Evolutionary conservation across 2,888 invertebrate species (phyloP).

Genomic region (Acrobasis repandana): DNA sequence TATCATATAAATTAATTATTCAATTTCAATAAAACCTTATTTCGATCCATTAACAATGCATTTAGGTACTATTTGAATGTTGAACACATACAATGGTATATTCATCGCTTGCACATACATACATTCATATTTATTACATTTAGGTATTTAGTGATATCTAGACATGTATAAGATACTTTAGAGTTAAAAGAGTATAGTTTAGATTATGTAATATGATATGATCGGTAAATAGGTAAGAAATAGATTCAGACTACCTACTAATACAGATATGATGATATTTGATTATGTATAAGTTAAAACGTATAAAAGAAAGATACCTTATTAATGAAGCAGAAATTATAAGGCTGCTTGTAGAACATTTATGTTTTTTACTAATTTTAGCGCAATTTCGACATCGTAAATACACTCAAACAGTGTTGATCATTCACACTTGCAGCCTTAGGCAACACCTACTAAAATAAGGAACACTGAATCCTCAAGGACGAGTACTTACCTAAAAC

Average conservation of each 20-base stretch:
- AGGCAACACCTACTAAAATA: slow-evolving; percentile 13
- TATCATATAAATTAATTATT: no score
- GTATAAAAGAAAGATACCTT: slow-evolving; percentile 11
- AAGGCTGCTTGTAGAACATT: no score
- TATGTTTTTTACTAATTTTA: no score
- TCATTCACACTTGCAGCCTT: slow-evolving; percentile 1
- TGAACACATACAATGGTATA: slow-evolving; percentile 73
- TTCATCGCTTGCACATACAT: slow-evolving; percentile 42
- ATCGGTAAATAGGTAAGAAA: slow-evolving; percentile 21
- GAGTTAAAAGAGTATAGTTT: background rate
- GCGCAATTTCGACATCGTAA: background rate
- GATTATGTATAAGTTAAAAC: background rate
- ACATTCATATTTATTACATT: slow-evolving; percentile 25
- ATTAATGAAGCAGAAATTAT: background rate
- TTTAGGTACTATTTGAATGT: slow-evolving; percentile 39
- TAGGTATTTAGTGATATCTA: background rate
- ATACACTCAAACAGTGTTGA: no score
- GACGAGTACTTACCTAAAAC: slow-evolving; percentile 66
- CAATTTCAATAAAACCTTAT: background rate
- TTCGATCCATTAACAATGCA: slow-evolving; percentile 26
- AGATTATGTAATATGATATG: slow-evolving; percentile 30
- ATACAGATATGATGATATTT: slow-evolving; percentile 14
- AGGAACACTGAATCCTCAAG: slow-evolving; percentile 34
- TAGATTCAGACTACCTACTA: slow-evolving; percentile 14
- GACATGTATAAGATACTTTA: background rate